These are phyloP conservation scores for Bubo blakistoni DNA, from an alignment of 2,113 vertebrate genomes.

Conservation along the genomic window DNA sequence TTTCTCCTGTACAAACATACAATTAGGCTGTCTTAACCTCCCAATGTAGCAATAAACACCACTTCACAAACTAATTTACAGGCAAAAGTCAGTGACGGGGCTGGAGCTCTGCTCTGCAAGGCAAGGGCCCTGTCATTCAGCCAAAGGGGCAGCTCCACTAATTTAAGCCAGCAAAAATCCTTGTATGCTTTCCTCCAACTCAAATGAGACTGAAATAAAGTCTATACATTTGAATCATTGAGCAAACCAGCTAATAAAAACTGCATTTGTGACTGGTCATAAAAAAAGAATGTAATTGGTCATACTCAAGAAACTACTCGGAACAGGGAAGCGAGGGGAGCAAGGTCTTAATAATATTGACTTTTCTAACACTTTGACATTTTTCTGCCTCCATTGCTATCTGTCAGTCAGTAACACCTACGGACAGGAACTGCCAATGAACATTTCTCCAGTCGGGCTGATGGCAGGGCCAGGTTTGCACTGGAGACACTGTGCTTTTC, in stretches of 20 bases:
- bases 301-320: constrained; percentile 60
- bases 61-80: constrained; percentile 80
- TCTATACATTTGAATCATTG: constrained; percentile 70
- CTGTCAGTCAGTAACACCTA: constrained; percentile 62
- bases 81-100: constrained; percentile 65
- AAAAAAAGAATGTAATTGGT: constrained; percentile 75
- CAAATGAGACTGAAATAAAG: constrained; percentile 69
- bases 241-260: constrained; percentile 75
- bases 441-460: neutral
- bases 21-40: constrained; percentile 82
- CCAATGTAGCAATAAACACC: constrained; percentile 79
- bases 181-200: constrained; percentile 66
- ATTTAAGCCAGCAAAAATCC: constrained; percentile 76
- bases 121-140: constrained; percentile 52
- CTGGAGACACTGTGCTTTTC: neutral
- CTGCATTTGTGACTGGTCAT: constrained; percentile 71
- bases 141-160: constrained; percentile 69
- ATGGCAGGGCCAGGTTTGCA: neutral
- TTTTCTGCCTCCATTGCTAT: constrained; percentile 60
- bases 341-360: constrained; percentile 74
- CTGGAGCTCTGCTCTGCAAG: constrained; percentile 60
- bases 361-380: constrained; percentile 70
- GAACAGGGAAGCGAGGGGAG: constrained; percentile 50
- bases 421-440: neutral
- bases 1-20: constrained; percentile 77